Percentiles rank a stretch among this genome's conserved stretches.
These are phyloP conservation scores for Trichomalopsis sarcophagae DNA, from an alignment of 1,140 invertebrate species.

Conservation along the genomic window DNA sequence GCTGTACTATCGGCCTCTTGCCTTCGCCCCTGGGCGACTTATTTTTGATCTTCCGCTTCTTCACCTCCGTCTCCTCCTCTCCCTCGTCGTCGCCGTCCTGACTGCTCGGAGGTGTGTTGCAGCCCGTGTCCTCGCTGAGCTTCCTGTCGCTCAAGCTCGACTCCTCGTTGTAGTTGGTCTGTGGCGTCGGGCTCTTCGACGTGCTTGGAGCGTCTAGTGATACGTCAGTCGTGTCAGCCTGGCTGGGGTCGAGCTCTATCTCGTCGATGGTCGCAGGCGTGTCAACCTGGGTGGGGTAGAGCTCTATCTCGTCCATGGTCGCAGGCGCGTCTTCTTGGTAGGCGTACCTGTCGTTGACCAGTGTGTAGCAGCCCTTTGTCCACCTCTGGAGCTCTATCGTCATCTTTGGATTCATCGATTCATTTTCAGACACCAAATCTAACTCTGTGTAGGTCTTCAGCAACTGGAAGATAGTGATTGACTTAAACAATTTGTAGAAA, in stretches of 20 bases:
- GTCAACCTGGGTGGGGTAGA: constrained; percentile 41
- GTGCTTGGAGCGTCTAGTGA: background rate
- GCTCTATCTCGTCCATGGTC: constrained; percentile 53
- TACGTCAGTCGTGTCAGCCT: constrained; percentile 46
- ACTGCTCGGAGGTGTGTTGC: constrained; percentile 46
- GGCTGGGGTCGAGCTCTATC: constrained; percentile 6
- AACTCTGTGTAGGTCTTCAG: constrained; percentile 81
- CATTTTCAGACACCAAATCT: constrained; percentile 70
- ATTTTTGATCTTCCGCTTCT: constrained; percentile 14
- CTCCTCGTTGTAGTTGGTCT: background rate
- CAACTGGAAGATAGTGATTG: constrained; percentile 76
- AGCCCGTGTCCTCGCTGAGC: background rate
- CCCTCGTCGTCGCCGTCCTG: constrained; percentile 43
- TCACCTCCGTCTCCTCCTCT: constrained; percentile 29
- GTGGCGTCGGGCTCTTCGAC: background rate
- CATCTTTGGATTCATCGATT: constrained; percentile 68
- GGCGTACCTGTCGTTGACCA: constrained; percentile 66
- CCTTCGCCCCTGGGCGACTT: constrained; percentile 40
- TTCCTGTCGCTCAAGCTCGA: constrained; percentile 12
- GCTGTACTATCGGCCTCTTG: constrained; percentile 19
- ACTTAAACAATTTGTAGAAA: constrained; percentile 75
- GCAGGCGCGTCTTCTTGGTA: constrained; percentile 12
- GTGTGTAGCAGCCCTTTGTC: constrained; percentile 79
- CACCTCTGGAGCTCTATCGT: constrained; percentile 81
- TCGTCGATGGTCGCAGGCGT: constrained; percentile 56